Percentiles rank a stretch among this genome's conserved stretches.
These are phyloP conservation scores for Pantherophis vulpinus DNA, from an alignment of 2,797 vertebrate genomes.

Conservation along the genomic window DNA sequence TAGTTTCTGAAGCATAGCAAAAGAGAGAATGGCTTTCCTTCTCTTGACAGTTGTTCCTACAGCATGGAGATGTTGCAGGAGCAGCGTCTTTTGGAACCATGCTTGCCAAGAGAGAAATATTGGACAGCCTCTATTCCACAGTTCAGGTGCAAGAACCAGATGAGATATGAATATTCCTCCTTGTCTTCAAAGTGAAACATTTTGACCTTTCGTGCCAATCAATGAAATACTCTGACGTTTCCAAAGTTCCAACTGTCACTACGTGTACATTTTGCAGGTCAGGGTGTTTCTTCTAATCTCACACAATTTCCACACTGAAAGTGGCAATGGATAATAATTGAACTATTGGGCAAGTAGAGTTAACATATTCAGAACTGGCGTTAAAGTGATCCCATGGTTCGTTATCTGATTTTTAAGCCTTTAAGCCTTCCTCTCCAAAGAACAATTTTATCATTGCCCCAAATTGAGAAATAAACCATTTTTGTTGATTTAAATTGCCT, in stretches of 20 bases:
- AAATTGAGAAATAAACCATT: background rate
- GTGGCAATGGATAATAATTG: background rate
- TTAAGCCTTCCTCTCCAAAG: background rate
- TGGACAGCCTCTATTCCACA: background rate
- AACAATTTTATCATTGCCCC: background rate
- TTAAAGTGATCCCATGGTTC: background rate
- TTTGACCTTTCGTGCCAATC: fast-evolving
- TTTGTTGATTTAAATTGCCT: background rate
- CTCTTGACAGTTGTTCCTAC: background rate
- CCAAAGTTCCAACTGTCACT: background rate
- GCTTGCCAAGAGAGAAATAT: background rate
- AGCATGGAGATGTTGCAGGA: background rate
- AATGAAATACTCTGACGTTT: background rate
- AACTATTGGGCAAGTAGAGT: background rate
- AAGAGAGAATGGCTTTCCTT: constrained; percentile 5
- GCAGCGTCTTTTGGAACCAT: background rate
- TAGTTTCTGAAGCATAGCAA: background rate
- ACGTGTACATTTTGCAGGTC: background rate
- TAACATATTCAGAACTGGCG: background rate
- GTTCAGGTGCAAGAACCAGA: background rate
- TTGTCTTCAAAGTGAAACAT: background rate
- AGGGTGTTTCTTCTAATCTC: background rate
- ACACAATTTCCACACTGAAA: background rate
- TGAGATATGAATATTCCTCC: background rate
- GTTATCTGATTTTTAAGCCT: background rate